Evolutionary conservation across 2,113 vertebrate species (phyloP).

Genomic region (Zosterops hypoxanthus): DNA sequence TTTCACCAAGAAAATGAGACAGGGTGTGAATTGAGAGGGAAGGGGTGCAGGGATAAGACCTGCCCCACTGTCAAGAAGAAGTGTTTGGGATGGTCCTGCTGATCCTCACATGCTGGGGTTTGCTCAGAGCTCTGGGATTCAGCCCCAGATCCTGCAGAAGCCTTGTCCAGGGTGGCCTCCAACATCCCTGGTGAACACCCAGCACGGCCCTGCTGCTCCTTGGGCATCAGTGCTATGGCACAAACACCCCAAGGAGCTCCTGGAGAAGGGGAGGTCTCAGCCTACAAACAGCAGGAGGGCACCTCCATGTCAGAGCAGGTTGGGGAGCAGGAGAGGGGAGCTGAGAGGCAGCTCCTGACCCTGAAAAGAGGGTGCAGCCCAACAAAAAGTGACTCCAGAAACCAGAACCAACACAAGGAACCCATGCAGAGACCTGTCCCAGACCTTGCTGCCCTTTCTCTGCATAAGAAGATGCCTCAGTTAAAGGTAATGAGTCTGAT

Average conservation of each 20-base stretch:
- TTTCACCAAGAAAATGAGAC: neutral
- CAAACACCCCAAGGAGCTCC: neutral
- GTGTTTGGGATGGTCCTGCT: neutral
- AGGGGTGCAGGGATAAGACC: neutral
- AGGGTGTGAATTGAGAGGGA: neutral
- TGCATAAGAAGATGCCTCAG: neutral
- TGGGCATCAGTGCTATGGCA: fast-evolving
- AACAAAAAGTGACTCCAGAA: neutral
- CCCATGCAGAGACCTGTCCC: neutral
- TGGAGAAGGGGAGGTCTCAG: neutral
- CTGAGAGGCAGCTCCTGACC: neutral
- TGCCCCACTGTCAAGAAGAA: neutral
- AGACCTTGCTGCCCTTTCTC: neutral
- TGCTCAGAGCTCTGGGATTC: neutral
- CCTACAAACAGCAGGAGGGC: neutral
- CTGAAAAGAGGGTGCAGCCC: neutral
- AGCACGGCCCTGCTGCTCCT: neutral
- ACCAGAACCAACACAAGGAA: neutral
- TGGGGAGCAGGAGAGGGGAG: neutral
- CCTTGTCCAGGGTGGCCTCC: neutral
- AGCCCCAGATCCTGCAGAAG: neutral
- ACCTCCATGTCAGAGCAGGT: fast-evolving
- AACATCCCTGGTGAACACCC: neutral
- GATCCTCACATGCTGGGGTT: fast-evolving
- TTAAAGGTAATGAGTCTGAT: neutral